A percentile compares a stretch with the other conserved stretches of the same genome.
These are phyloP conservation scores for Ispidina picta DNA, from an alignment of 2,797 vertebrate species.

Conservation along the genomic window DNA sequence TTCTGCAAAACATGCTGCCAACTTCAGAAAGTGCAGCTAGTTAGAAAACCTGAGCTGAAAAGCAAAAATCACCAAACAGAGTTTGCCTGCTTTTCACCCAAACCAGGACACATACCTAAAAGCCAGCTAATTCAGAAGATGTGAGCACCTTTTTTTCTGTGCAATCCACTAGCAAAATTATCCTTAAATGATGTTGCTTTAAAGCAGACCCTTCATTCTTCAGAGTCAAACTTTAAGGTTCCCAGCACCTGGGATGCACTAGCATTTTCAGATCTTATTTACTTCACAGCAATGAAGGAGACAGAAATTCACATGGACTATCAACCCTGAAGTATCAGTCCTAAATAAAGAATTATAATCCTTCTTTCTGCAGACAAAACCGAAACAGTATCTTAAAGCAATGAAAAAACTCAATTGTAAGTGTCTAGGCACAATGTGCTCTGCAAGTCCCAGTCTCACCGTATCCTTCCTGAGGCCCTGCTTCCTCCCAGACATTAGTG, in stretches of 20 bases:
- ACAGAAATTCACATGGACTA: background rate
- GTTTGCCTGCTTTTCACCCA: too few species aligned
- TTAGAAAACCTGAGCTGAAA: too few species aligned
- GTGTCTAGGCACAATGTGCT: background rate
- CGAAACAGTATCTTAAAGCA: background rate
- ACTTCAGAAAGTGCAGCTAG: too few species aligned
- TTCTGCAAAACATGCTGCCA: too few species aligned
- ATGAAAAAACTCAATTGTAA: background rate
- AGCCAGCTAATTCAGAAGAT: background rate
- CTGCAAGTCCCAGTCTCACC: background rate
- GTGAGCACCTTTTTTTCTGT: background rate
- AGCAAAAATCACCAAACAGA: too few species aligned
- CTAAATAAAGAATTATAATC: background rate
- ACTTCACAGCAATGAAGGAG: background rate
- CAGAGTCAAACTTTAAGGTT: background rate
- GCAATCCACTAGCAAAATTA: background rate
- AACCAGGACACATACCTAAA: background rate
- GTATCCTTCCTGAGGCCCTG: constrained; percentile 61
- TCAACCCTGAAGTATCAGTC: background rate
- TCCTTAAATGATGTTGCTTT: background rate
- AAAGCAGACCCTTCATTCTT: background rate
- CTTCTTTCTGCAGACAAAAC: constrained; percentile 37
- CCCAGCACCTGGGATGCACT: background rate
- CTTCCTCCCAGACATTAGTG: constrained; percentile 37
- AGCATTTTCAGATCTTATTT: background rate